Evolutionary conservation across 2,888 invertebrate genomes (phyloP), one percentile per base, ranked within the genome.

Genomic region (Protonemura montana): DNA sequence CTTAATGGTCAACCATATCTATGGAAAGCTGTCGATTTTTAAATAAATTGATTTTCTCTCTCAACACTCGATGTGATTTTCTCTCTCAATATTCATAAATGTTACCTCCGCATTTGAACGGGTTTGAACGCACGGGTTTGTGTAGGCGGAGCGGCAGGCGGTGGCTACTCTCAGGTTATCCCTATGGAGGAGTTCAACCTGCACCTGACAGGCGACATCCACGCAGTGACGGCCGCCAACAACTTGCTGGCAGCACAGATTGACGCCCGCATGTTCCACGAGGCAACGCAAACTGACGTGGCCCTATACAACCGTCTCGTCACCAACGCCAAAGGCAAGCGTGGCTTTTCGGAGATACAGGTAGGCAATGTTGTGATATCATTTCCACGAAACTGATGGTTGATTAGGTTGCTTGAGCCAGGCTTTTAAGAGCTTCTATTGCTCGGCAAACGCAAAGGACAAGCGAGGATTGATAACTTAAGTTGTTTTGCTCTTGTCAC

Each of bases 151-250:
- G 99, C 99, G 0, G 99, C 99, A 7, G 99, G 99, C 0, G 99
- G 99, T 26, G 99, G 99, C 1, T 99, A 99, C 91, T 96, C 99
- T 0, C 93, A 96, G 94, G 97, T 97, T 0, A 99, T 99, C 89
- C 99, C 99, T 0, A 99, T 99, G 99, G 99, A 99, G 92, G 99
- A 99, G 90, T 99, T 99, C 92, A 99, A 99, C 92, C 94, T 99
- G 0, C 99, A 99, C 91, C 92, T 99, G 88, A 99, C 99, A 0
- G 98, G 99, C 0, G 99, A 99, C 91, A 99, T 99, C 89, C 99
- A 99, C 91, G 99, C 99, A 0, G 97, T 99, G n/a, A 96, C 97
- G 0, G 98, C 98, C 0, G 99, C 99, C 6, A 98, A 99, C 92
- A 99, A 99, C 92, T 93, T 99, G 16, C 92, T 99, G n/a, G 98